Percentiles rank a stretch among this genome's conserved stretches.
phyloP scores from a whole-genome alignment of 1,140 invertebrate species.

The Drosophila ercepeae region DNA sequence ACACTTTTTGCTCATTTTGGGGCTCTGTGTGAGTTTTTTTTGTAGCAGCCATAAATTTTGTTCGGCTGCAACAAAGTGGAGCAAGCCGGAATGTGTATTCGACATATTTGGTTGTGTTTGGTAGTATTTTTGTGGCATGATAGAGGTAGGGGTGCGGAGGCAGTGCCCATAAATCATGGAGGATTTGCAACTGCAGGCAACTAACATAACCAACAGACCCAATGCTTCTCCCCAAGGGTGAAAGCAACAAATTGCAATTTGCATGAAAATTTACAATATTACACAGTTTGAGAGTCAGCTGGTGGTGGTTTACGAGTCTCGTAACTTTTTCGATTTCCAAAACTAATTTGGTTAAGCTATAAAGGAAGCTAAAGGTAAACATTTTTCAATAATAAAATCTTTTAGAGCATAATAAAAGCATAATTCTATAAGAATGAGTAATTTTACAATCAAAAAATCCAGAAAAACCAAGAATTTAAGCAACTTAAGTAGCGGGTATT shows the following conservation, averaged over 20 bases:
- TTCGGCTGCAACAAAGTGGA: constrained; percentile 61
- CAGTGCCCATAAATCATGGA: constrained; percentile 40
- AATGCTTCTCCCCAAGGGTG: constrained; percentile 25
- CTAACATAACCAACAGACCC: constrained; percentile 30
- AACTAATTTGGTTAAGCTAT: too few species aligned
- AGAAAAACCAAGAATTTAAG: too few species aligned
- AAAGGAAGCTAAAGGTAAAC: too few species aligned
- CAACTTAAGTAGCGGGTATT: too few species aligned
- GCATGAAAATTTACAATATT: constrained; percentile 45
- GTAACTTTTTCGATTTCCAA: neutral
- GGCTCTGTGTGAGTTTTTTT: constrained; percentile 16
- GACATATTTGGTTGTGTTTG: constrained; percentile 44
- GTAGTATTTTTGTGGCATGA: constrained; percentile 41
- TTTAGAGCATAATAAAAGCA: too few species aligned
- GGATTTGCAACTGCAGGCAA: constrained; percentile 45
- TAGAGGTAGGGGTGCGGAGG: neutral
- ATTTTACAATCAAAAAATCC: too few species aligned
- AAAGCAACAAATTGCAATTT: constrained; percentile 41
- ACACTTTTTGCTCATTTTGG: constrained; percentile 52
- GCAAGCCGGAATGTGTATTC: constrained; percentile 59
- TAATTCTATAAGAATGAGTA: neutral
- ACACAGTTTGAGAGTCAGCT: constrained; percentile 24
- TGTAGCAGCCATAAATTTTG: constrained; percentile 44
- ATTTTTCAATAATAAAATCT: too few species aligned
- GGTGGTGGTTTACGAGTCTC: neutral